Percentiles rank a stretch among this genome's conserved stretches.
Conservation (phyloP, 2,888 invertebrate species). For the Rhynchonema sp. region DNA sequence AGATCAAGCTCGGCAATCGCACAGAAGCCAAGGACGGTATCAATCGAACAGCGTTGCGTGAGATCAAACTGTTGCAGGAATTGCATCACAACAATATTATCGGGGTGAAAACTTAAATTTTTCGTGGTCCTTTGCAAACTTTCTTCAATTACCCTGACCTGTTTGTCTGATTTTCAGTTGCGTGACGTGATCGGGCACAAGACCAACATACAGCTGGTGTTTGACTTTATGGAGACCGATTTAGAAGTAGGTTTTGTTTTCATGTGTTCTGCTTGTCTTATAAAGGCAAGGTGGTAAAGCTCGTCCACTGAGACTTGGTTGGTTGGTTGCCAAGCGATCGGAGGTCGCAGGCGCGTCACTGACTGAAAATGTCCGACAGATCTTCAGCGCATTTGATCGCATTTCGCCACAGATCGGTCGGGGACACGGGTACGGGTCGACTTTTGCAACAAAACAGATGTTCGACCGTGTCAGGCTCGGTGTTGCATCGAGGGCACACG, state of each 20-base stretch:
- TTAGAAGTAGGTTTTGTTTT: constrained; percentile 52
- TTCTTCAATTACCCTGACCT: background rate
- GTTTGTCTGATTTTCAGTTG: constrained; percentile 27
- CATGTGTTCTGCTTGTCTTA: background rate
- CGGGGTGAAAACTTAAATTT: too few relatives aligned
- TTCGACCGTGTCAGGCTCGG: too few relatives aligned
- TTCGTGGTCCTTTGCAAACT: background rate
- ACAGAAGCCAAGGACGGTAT: constrained; percentile 92
- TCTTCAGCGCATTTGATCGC: too few relatives aligned
- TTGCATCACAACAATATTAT: constrained; percentile 81
- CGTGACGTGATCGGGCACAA: constrained; percentile 91
- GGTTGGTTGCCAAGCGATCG: too few relatives aligned
- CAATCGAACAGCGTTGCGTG: constrained; percentile 84
- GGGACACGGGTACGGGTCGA: too few relatives aligned
- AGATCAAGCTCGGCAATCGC: constrained; percentile 75
- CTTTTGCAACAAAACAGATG: too few relatives aligned
- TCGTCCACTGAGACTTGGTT: too few relatives aligned
- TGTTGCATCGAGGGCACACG: too few relatives aligned
- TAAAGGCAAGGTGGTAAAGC: too few relatives aligned
- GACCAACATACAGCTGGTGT: constrained; percentile 90
- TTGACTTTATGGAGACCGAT: constrained; percentile 99
- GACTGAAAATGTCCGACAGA: too few relatives aligned
- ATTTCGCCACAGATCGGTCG: too few relatives aligned
- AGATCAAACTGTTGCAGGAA: constrained; percentile 93
- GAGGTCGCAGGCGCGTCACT: too few relatives aligned